These are phyloP conservation scores for Pipistrellus pygmaeus DNA, from an alignment of 2,797 vertebrate genomes.

Conservation along the genomic window DNA sequence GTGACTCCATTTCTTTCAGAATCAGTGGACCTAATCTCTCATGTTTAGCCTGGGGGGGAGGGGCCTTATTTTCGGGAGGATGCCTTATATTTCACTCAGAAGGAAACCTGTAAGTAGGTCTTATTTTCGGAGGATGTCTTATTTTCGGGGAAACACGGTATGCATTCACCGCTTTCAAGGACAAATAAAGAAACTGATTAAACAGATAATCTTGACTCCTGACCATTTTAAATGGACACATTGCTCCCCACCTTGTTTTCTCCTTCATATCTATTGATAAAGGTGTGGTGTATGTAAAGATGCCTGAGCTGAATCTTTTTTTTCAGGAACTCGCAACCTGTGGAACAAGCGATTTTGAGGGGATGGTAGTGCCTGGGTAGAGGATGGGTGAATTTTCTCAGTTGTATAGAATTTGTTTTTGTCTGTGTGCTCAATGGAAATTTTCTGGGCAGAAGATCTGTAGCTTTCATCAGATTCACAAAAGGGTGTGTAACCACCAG, in stretches of 20 bases:
- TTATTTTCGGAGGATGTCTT: too few relatives aligned
- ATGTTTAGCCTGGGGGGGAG: too few relatives aligned
- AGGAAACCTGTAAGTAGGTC: too few relatives aligned
- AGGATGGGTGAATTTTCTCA: not conserved
- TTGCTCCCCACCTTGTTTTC: not conserved
- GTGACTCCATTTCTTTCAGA: too few relatives aligned
- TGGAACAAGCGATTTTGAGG: not conserved
- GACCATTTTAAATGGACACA: not conserved
- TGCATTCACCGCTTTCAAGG: not conserved
- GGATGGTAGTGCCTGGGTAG: not conserved
- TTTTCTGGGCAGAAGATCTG: conserved; percentile 18
- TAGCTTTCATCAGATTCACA: not conserved
- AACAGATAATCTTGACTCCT: conserved; percentile 23
- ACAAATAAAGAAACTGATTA: not conserved
- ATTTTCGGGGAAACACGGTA: too few relatives aligned
- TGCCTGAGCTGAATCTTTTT: not conserved
- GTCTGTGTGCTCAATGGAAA: not conserved
- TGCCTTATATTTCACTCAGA: too few relatives aligned
- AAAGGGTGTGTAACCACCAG: not conserved
- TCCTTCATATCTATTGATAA: not conserved
- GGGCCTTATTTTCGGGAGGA: too few relatives aligned
- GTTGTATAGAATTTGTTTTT: not conserved
- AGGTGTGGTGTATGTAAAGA: not conserved
- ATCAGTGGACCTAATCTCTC: too few relatives aligned
- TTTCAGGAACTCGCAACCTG: conserved; percentile 11